Base-by-base conservation (phyloP, 2,113 vertebrate species). In the Cyanistes caeruleus region DNA sequence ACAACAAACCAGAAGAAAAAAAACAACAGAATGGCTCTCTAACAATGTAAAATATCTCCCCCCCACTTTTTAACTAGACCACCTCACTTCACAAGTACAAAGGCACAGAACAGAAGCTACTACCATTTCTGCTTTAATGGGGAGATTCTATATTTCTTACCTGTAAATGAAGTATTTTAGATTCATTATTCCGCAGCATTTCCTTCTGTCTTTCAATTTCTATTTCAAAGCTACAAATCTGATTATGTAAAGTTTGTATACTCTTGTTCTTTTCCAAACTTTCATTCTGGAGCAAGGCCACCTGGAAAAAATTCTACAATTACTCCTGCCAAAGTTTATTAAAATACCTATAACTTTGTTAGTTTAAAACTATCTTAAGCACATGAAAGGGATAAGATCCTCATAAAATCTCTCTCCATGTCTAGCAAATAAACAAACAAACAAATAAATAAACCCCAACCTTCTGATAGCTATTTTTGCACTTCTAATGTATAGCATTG, bases 251-350 rank as follows among this genome's bases (percentile, higher is more conserved):
- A 89, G 98, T 98, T 70, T 98, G 98, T 75, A 98, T 98, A 96
- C 98, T 98, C 97, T 98, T 98, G 96, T 98, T 98, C 91, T 98
- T 98, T 89, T 98, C 98, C 62, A 98, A 98, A 80, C 98, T 98
- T 93, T 98, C 98, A 87, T 98, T 98, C 95, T 98, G 98, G 87
- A 98, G 97, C 97, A 98, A 91, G 84, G 98, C 98, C 68, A 98
- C 98, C 98, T 98, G 95, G 41, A 93, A 91, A 93, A 97, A 95
- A 94, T 84, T 83, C 84, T 94, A 92, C 81, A 94, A 91, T 97
- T 97, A 97, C 95, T 94, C 91, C 81, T 84, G 83, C 91, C 95
- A 92, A 85, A 91, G 49, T 93, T 95, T 83, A 77, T 76, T 84
- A 94, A 85, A 90, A 89, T 69, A 96, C 30, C 94, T 91, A 1